A percentile compares a stretch with the other conserved stretches of the same genome.
These are phyloP conservation scores for Pollenia amentaria DNA, from an alignment of 2,888 invertebrate species.

Conservation along the genomic window DNA sequence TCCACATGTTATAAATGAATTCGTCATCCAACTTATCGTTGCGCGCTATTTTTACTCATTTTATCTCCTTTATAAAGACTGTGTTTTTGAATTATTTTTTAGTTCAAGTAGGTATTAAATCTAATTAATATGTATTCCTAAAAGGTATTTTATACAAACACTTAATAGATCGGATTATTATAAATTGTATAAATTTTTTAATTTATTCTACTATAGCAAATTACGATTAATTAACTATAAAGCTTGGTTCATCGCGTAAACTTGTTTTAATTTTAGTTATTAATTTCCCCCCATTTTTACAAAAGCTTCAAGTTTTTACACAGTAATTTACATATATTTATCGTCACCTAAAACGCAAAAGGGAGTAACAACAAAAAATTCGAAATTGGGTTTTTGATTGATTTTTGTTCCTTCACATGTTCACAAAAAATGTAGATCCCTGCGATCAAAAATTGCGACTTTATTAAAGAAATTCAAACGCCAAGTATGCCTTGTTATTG, in stretches of 20 bases:
- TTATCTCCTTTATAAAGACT: neutral
- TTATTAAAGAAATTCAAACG: too few species aligned
- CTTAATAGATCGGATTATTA: neutral
- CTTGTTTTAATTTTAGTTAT: neutral
- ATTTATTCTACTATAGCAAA: constrained; percentile 3
- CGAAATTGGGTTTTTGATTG: too few species aligned
- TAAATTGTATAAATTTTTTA: constrained; percentile 4
- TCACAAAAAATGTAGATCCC: too few species aligned
- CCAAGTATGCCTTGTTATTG: too few species aligned
- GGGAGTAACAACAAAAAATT: too few species aligned
- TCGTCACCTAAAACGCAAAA: too few species aligned
- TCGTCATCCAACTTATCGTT: neutral
- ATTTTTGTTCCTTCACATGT: too few species aligned
- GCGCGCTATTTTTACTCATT: constrained; percentile 6
- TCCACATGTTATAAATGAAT: constrained; percentile 10
- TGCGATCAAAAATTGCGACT: too few species aligned
- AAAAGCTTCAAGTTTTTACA: constrained; percentile 1
- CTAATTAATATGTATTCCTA: constrained; percentile 33
- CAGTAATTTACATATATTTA: neutral
- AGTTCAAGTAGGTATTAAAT: neutral
- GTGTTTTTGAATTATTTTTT: neutral
- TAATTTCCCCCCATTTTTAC: neutral
- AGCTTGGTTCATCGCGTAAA: neutral
- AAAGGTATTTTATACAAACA: neutral
- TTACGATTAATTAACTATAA: constrained; percentile 2